Evolutionary conservation across 2,797 vertebrate genomes (phyloP).

Genomic region (Melanogrammus aeglefinus): DNA sequence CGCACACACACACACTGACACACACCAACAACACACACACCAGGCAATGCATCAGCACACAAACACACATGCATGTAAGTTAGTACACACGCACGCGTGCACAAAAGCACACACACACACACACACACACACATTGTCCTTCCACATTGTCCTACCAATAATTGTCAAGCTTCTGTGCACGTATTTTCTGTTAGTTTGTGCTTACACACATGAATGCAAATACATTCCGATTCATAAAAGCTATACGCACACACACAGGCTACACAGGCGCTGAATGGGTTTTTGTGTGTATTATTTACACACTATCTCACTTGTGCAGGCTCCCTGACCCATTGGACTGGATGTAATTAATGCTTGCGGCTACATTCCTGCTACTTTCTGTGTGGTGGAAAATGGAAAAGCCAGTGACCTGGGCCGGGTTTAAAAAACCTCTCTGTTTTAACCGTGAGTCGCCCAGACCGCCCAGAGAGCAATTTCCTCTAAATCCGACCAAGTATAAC

Average conservation of each 20-base stretch:
- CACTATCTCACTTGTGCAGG: constrained; percentile 9
- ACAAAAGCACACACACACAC: constrained; percentile 10
- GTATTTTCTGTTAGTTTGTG: neutral
- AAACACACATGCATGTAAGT: neutral
- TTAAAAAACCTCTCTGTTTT: constrained; percentile 47
- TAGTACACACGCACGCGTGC: neutral
- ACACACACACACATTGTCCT: neutral
- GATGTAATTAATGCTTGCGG: constrained; percentile 38
- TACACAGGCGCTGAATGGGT: neutral
- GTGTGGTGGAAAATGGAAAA: constrained; percentile 45
- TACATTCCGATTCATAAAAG: neutral
- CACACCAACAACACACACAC: constrained; percentile 17
- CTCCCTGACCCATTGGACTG: constrained; percentile 25
- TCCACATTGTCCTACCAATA: neutral
- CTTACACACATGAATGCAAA: constrained; percentile 1
- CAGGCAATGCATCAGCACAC: neutral
- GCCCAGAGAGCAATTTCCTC: constrained; percentile 25
- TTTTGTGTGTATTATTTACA: neutral
- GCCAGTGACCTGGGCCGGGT: constrained; percentile 38
- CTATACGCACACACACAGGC: neutral
- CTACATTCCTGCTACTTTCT: constrained; percentile 37
- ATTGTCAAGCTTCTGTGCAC: neutral
- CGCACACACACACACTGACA: too few relatives aligned
- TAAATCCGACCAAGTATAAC: neutral
- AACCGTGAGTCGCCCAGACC: constrained; percentile 44